Conservation (phyloP, 2,113 vertebrate genomes). For the Phalacrocorax brasilianus region DNA sequence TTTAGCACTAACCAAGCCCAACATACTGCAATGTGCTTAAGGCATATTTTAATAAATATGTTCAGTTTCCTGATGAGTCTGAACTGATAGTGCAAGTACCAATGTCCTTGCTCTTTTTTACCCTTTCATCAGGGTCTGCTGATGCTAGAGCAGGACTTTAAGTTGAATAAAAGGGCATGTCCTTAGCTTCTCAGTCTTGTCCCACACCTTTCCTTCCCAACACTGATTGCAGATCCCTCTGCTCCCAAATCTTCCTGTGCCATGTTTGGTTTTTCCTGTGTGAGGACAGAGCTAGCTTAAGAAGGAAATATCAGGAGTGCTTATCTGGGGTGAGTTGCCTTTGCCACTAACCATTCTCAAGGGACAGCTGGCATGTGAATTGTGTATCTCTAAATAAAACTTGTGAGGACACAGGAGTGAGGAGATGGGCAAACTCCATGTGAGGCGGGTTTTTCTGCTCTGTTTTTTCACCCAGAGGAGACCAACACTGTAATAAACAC, state of each 20-base stretch:
- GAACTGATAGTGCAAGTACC: not conserved
- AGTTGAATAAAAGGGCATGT: not conserved
- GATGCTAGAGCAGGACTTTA: not conserved
- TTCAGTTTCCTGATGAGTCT: not conserved
- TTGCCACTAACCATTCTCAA: not conserved
- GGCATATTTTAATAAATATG: not conserved
- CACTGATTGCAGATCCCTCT: not conserved
- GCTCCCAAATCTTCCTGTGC: not conserved
- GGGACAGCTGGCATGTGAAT: not conserved
- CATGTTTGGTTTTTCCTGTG: not conserved
- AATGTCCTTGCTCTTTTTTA: not conserved
- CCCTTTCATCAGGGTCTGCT: not conserved
- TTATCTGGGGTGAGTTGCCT: not conserved
- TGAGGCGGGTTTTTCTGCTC: not conserved
- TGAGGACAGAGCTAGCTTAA: not conserved
- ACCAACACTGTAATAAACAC: not conserved
- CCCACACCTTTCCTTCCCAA: not conserved
- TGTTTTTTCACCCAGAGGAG: not conserved
- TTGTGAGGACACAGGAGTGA: not conserved
- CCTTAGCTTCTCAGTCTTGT: not conserved
- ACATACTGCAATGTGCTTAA: not conserved
- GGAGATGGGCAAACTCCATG: not conserved
- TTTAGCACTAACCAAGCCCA: not conserved
- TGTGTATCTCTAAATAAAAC: not conserved
- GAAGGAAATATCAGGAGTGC: constrained; percentile 1